Base-by-base conservation (phyloP, 2,888 invertebrate genomes). In the Coenonympha arcania region DNA sequence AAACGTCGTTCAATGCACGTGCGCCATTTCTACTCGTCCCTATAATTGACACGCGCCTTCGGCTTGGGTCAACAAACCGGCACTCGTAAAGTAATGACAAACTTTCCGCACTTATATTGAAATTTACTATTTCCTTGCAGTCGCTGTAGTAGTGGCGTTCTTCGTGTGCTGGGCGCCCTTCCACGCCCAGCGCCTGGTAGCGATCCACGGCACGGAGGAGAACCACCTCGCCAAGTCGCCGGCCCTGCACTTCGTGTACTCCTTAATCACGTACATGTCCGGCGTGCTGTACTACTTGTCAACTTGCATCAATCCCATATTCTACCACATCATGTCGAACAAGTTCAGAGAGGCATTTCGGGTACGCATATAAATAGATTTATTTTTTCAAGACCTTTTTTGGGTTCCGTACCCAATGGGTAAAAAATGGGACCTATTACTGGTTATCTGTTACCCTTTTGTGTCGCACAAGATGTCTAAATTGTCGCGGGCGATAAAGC, bases 311-410 rank as follows among this genome's bases (percentile, higher is more conserved):
- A 98, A 98, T 77, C 97, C 98, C 0, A 89, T 97, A 56, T 89
- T 97, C 30, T 98, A 98, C 82, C 94, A 96, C 78, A 93, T 96
- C 47, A 95, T 98, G 96, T 96, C 96, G 6, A 91, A 95, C 74
- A 96, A 96, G 76, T 98, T 96, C 73, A 89, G 96, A 39, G 93
- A 93, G 59, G 97, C 97, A 37, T 97, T 97, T 80, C 95, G 93
- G 92, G 95, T 95, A 82, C 73, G 63, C 13, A 31, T 24, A 11
- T 30, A 26, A 20, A 16, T 11, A 4, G n/a, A n/a, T 11, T n/a
- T 19, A 4, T 11, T 18, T 33, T 33, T 33, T 6, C 16, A 9
- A 11, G 4, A 16, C n/a, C n/a, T n/a, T n/a, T n/a, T n/a, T n/a
- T n/a, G n/a, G n/a, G n/a, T n/a, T n/a, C n/a, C n/a, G n/a, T n/a